Conservation (phyloP, 2,113 vertebrate species). For the Dasyurus viverrinus region DNA sequence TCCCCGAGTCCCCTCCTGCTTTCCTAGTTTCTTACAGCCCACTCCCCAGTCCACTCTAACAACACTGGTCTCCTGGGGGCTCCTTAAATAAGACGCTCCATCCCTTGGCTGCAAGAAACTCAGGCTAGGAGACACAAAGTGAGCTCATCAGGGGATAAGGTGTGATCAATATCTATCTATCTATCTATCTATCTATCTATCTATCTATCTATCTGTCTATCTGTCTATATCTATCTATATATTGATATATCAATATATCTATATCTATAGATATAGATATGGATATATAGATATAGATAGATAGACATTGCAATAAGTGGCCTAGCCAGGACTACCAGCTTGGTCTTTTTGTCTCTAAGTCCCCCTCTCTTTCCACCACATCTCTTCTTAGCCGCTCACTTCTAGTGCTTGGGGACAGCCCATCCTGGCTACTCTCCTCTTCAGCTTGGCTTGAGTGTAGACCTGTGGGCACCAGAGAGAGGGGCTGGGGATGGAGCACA, state of each 20-base stretch:
- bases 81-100: not conserved
- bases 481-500: not conserved
- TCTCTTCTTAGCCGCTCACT: not conserved
- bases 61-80: not conserved
- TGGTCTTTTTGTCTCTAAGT: not conserved
- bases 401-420: not conserved
- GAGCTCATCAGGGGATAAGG: not conserved
- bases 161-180: too few species aligned
- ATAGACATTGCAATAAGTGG: not conserved
- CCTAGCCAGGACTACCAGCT: not conserved
- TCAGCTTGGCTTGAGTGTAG: not conserved
- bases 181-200: too few species aligned
- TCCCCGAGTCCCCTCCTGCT: not conserved
- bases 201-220: too few species aligned
- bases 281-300: too few species aligned
- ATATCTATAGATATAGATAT: too few species aligned
- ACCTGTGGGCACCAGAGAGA: not conserved
- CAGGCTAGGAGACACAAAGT: not conserved
- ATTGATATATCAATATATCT: too few species aligned
- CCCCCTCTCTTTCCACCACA: not conserved
- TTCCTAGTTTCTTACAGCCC: not conserved
- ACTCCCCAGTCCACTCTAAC: not conserved
- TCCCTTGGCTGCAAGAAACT: not conserved
- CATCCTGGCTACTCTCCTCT: not conserved
- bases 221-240: too few species aligned